Conservation (phyloP, 2,888 invertebrate genomes). For the Tetanocera ferruginea region DNA sequence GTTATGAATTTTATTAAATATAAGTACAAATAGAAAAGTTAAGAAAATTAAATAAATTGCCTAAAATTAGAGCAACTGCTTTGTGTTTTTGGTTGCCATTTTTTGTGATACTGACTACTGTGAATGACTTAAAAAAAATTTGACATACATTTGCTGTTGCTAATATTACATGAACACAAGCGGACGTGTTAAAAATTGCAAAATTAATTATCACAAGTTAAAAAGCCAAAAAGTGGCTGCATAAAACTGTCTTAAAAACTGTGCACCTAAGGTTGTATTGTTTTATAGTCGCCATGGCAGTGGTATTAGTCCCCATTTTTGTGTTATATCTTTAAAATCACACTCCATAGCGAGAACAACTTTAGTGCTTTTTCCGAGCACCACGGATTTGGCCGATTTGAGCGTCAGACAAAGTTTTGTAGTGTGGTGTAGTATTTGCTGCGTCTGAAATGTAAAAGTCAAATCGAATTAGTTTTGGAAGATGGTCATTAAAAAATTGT, state of each 20-base stretch:
- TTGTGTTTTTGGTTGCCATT: background rate
- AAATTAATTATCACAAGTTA: slow-evolving; percentile 57
- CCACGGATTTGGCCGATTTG: slow-evolving; percentile 54
- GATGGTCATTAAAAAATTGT: background rate
- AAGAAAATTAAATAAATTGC: background rate
- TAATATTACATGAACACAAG: background rate
- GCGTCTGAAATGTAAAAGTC: slow-evolving; percentile 56
- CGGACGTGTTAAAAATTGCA: background rate
- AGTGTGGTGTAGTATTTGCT: slow-evolving; percentile 64
- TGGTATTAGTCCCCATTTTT: slow-evolving; percentile 68
- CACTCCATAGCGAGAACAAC: slow-evolving; percentile 62
- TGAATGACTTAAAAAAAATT: background rate
- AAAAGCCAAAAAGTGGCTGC: background rate
- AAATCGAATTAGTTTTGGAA: background rate
- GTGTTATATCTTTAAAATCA: slow-evolving; percentile 61
- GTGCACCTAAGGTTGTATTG: background rate
- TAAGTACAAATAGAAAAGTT: background rate
- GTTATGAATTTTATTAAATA: too few species aligned
- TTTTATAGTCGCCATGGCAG: slow-evolving; percentile 64
- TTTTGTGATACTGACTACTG: background rate
- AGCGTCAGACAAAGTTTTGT: slow-evolving; percentile 65
- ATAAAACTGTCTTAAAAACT: background rate
- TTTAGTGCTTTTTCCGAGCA: slow-evolving; percentile 57
- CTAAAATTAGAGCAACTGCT: background rate
- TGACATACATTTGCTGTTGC: background rate